These are phyloP conservation scores for Gastrophryne carolinensis DNA, from an alignment of 2,797 vertebrate genomes.

Conservation along the genomic window DNA sequence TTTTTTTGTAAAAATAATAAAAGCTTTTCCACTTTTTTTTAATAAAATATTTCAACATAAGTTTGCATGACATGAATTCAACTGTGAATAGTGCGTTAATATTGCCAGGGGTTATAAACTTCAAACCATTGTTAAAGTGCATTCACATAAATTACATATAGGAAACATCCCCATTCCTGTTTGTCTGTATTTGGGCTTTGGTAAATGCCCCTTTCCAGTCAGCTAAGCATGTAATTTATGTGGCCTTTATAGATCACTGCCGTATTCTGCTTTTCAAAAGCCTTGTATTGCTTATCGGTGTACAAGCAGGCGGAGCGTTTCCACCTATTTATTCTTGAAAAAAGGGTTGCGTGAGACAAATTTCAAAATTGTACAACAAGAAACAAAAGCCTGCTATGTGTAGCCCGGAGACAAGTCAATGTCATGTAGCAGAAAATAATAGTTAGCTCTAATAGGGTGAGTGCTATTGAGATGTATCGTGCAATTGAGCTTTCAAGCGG, in stretches of 20 bases:
- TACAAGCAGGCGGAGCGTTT: slow-evolving; percentile 6
- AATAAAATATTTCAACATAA: no score
- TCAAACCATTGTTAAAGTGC: no score
- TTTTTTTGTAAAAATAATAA: no score
- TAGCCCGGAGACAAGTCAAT: neutral
- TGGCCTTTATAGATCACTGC: slow-evolving; percentile 2
- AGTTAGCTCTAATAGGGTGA: slow-evolving; percentile 20
- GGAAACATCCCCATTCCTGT: neutral
- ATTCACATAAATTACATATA: neutral
- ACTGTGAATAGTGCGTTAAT: no score
- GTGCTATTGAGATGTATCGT: slow-evolving; percentile 33
- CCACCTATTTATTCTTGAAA: neutral
- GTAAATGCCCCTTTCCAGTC: slow-evolving; percentile 4
- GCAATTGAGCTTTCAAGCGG: slow-evolving; percentile 37
- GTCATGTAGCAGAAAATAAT: slow-evolving; percentile 17
- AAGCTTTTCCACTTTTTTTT: no score
- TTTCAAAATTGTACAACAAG: slow-evolving; percentile 31
- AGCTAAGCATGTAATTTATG: slow-evolving; percentile 31
- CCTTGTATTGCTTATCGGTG: slow-evolving; percentile 1
- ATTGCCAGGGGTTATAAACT: no score
- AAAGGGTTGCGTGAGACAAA: slow-evolving; percentile 42
- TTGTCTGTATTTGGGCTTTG: slow-evolving; percentile 3
- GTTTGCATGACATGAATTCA: no score
- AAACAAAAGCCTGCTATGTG: slow-evolving; percentile 34
- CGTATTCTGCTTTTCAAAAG: neutral